Evolutionary conservation across 2,888 invertebrate species (phyloP).

Genomic region (Mythimna ferrago): DNA sequence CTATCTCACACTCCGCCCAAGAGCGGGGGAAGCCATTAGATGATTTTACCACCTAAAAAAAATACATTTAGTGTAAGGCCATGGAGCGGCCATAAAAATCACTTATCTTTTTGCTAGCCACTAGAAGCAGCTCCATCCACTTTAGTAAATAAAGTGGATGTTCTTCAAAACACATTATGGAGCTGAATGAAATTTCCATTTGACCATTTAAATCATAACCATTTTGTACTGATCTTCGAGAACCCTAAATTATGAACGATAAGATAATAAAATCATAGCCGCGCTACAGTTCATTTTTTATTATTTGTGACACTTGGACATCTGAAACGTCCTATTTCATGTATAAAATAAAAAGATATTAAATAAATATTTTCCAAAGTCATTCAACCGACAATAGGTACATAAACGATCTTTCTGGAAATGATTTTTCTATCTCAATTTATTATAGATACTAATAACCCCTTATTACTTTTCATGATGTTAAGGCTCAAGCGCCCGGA

Average conservation of each 20-base stretch:
- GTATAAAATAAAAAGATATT: conserved; percentile 29
- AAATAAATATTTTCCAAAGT: conserved; percentile 17
- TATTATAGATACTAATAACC: neutral
- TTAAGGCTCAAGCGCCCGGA: too few relatives aligned
- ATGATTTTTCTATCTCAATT: neutral
- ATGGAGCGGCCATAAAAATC: too few relatives aligned
- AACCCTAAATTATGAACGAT: conserved; percentile 38
- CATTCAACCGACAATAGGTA: conserved; percentile 4
- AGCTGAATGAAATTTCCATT: too few relatives aligned
- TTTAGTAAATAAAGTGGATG: too few relatives aligned
- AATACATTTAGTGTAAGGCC: too few relatives aligned
- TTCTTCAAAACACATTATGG: too few relatives aligned
- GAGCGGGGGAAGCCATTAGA: too few relatives aligned
- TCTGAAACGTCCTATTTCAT: conserved; percentile 34
- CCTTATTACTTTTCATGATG: neutral
- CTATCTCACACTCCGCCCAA: too few relatives aligned
- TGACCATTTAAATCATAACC: too few relatives aligned
- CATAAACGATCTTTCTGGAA: neutral
- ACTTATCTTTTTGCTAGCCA: too few relatives aligned
- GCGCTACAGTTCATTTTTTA: conserved; percentile 36
- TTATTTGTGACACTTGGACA: conserved; percentile 38
- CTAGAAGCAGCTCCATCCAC: too few relatives aligned
- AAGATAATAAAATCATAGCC: conserved; percentile 44
- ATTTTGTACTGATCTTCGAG: neutral
- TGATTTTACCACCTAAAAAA: too few relatives aligned